A percentile compares a stretch with the other conserved stretches of the same genome.
phyloP scores from a whole-genome alignment of 2,113 vertebrate species.

The Rhodinocichla rosea region DNA sequence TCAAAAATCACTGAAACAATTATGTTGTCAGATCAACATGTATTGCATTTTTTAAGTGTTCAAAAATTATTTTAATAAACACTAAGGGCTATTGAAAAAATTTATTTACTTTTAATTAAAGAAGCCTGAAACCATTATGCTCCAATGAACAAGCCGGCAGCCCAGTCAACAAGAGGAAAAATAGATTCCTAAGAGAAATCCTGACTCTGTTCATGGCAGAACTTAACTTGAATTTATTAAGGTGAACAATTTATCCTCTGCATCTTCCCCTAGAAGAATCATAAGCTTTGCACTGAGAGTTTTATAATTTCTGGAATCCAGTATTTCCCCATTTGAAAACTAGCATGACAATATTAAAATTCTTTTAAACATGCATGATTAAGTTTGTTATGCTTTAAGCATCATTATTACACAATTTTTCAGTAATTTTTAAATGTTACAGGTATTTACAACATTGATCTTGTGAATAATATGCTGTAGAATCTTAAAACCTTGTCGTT shows the following conservation, averaged over 20 bases:
- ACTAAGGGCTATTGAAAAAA: not conserved
- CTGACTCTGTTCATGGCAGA: not conserved
- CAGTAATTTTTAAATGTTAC: not conserved
- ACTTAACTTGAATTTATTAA: not conserved
- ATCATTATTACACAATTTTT: not conserved
- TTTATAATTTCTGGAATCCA: not conserved
- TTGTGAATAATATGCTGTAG: not conserved
- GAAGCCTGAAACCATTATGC: not conserved
- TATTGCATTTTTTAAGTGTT: not conserved
- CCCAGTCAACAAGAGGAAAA: not conserved
- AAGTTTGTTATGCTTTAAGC: not conserved
- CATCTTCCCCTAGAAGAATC: not conserved
- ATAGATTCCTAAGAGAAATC: not conserved
- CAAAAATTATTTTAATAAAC: not conserved
- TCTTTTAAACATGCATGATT: not conserved
- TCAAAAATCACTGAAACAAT: not conserved
- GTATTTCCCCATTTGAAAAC: not conserved
- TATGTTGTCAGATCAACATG: not conserved
- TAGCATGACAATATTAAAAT: not conserved
- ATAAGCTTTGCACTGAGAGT: not conserved
- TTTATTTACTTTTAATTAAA: not conserved
- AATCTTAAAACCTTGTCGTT: not conserved
- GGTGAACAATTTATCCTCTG: not conserved
- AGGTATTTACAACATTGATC: not conserved
- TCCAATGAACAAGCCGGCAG: not conserved